phyloP scores from a whole-genome alignment of 1,140 invertebrate genomes.

The Sminthurides bifidus region DNA sequence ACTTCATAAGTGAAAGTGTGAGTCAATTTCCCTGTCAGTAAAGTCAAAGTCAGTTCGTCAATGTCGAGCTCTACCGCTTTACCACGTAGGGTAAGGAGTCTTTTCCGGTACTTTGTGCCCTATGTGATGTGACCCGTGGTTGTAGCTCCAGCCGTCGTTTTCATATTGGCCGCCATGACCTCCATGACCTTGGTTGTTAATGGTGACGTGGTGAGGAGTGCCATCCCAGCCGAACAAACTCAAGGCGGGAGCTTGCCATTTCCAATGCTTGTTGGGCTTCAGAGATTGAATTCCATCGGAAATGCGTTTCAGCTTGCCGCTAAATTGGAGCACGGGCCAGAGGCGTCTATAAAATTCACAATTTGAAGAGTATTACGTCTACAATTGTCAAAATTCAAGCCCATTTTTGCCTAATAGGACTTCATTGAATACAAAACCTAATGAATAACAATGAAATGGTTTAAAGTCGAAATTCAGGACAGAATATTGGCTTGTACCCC shows the following conservation, averaged over 20 bases:
- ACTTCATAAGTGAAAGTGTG: no score
- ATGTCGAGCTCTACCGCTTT: no score
- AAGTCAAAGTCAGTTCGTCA: no score
- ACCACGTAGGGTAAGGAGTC: neutral
- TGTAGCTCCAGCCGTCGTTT: conserved; percentile 1
- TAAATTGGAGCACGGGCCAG: neutral
- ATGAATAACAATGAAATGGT: neutral
- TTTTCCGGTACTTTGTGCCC: neutral
- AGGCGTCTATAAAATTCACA: neutral
- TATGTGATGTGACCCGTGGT: neutral
- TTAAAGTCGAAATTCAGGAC: neutral
- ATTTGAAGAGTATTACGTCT: neutral
- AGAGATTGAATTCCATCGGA: neutral
- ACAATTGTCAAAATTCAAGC: neutral
- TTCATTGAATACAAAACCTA: neutral
- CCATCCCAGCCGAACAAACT: neutral
- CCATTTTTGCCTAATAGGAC: no score
- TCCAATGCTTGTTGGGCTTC: neutral
- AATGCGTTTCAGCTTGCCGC: neutral
- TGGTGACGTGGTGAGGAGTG: neutral
- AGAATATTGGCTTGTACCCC: no score
- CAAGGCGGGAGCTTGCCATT: neutral
- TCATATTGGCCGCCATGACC: neutral
- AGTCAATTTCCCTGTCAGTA: no score
- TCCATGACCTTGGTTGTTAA: neutral